Evolutionary conservation across 2,113 vertebrate genomes (phyloP), one percentile per base, ranked within the genome.

Genomic region (Nycticryphes semicollaris): DNA sequence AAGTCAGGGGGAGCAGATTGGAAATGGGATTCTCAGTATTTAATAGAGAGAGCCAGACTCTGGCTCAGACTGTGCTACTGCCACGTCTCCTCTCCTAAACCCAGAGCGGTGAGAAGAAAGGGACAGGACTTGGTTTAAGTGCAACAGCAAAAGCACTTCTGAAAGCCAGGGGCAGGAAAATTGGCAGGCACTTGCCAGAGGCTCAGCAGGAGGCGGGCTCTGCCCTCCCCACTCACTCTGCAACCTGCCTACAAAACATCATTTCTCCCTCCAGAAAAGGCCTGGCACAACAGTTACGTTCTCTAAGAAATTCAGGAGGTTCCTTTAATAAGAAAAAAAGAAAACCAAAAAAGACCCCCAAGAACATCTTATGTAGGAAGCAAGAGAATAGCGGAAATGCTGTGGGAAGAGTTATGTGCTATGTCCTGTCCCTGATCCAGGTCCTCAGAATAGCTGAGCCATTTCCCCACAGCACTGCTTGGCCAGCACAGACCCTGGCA

Each of bases 371-470:
- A 86, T 92, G 88, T 87, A 75, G 64, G 76, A 67, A 94, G 62
- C 39, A 87, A 86, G 3, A 54, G 60, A 91, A 80, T 3, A 93
- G 76, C 25, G 2, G 96, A 95, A 94, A 90, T 1, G 7, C 68
- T 67, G 35, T 35, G 43, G 70, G 70, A 77, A 93, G 82, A 94
- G 64, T 95, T 93, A 90, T 84, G 85, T n/a, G 47, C 64, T 92
- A 74, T 74, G 86, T 89, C 92, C 90, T 92, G 80, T 63, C 83
- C 90, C 78, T 57, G 62, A 86, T 93, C 68, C 75, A 84, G 9
- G 43, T 93, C 60, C 90, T 78, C 72, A 70, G 62, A 96, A 94
- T 68, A 95, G 82, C 93, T 93, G 85, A 96, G 67, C 84, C 53
- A 76, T 41, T 90, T 95, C 79, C 88, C 73, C n/a, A 87, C 75